These are phyloP conservation scores for Actinia equina DNA, from an alignment of 64 coral and sea anemone genomes.

Conservation along the genomic window DNA sequence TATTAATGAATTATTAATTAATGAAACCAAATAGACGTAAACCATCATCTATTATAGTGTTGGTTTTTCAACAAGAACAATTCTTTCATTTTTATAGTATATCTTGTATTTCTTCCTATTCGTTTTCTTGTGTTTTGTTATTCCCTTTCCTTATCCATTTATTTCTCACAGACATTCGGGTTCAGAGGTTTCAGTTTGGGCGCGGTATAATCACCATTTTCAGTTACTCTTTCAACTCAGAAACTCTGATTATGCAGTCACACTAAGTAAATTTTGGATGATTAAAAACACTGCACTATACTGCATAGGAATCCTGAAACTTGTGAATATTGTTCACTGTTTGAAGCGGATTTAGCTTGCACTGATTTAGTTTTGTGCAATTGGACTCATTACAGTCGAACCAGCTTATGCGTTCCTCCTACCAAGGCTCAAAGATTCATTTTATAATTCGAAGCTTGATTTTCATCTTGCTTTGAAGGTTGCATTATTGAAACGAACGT, in stretches of 20 bases:
- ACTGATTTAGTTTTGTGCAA: background rate
- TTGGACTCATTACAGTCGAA: background rate
- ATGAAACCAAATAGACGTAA: too few species aligned
- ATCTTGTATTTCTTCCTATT: background rate
- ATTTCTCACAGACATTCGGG: background rate
- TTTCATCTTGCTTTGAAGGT: too few species aligned
- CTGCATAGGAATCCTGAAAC: background rate
- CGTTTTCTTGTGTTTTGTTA: background rate
- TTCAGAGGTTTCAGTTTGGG: slow-evolving; percentile 23
- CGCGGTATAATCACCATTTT: background rate
- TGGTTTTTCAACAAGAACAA: too few species aligned
- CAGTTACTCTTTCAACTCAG: background rate
- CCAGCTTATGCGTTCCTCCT: too few species aligned
- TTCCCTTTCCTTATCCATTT: background rate
- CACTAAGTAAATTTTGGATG: background rate
- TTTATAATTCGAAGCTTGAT: too few species aligned
- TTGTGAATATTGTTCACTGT: background rate
- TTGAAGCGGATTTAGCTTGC: background rate
- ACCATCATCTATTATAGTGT: too few species aligned
- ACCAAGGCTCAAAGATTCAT: too few species aligned
- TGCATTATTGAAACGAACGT: too few species aligned
- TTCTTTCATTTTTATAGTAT: background rate
- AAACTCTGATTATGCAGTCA: background rate
- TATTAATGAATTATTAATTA: too few species aligned
- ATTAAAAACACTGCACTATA: background rate